A percentile compares a stretch with the other conserved stretches of the same genome.
phyloP scores from a whole-genome alignment of 1,140 invertebrate genomes.

The Orius insidiosus region DNA sequence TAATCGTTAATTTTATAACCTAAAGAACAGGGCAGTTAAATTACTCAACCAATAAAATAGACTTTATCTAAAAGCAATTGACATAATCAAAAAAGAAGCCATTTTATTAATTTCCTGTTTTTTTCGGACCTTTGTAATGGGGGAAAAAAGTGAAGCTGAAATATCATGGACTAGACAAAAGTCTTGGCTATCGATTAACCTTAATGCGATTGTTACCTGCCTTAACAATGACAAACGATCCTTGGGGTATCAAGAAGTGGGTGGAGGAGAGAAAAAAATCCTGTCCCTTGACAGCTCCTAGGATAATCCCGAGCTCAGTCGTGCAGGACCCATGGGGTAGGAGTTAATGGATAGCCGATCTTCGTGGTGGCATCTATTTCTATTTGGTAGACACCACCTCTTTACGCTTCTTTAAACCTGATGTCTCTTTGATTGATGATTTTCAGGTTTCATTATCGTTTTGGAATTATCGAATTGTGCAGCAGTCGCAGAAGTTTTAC shows the following conservation, averaged over 20 bases:
- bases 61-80: neutral
- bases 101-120: neutral
- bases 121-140: neutral
- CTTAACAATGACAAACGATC: conserved; percentile 3
- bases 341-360: conserved; percentile 1
- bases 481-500: no score
- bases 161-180: neutral
- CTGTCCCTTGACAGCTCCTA: neutral
- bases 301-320: neutral
- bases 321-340: conserved; percentile 1
- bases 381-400: neutral
- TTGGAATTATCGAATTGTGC: no score
- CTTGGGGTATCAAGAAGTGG: neutral
- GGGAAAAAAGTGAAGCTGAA: no score
- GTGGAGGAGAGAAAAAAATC: conserved; percentile 1
- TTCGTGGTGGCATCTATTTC: conserved; percentile 1
- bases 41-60: neutral
- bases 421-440: no score
- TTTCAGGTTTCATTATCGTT: no score
- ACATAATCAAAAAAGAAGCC: neutral
- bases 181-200: conserved; percentile 1
- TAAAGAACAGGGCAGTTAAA: no score
- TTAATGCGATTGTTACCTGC: conserved; percentile 4
- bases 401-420: neutral
- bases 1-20: no score